phyloP scores from a whole-genome alignment of 2,888 invertebrate species.

The Drosophila austrosaltans region DNA sequence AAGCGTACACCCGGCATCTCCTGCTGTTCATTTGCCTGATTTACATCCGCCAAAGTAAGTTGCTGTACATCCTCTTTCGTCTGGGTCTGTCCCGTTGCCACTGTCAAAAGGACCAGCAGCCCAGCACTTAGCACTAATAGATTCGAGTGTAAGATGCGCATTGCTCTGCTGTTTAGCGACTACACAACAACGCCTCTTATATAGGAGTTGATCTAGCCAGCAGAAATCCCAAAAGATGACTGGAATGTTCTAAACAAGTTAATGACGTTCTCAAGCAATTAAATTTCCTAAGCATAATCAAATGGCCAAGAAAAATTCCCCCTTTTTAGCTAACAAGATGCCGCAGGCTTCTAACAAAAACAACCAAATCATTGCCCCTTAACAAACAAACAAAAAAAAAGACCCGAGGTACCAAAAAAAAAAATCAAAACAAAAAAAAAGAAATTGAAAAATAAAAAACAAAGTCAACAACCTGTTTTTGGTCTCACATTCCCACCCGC shows the following conservation, averaged over 20 bases:
- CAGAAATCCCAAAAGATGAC: slow-evolving; percentile 21
- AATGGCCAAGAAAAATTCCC: slow-evolving; percentile 67
- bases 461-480: slow-evolving; percentile 56
- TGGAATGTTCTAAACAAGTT: slow-evolving; percentile 62
- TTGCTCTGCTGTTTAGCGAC: slow-evolving; percentile 40
- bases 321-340: slow-evolving; percentile 31
- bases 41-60: slow-evolving; percentile 72
- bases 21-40: slow-evolving; percentile 65
- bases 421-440: slow-evolving; percentile 2
- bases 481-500: slow-evolving; percentile 5
- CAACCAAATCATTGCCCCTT: slow-evolving; percentile 18
- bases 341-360: slow-evolving; percentile 33
- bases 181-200: slow-evolving; percentile 54
- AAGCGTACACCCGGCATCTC: slow-evolving; percentile 62
- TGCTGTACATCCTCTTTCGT: slow-evolving; percentile 62
- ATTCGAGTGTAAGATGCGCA: slow-evolving; percentile 59
- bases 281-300: slow-evolving; percentile 74
- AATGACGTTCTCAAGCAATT: slow-evolving; percentile 70
- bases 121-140: slow-evolving; percentile 72
- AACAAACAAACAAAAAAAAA: slow-evolving; percentile 15
- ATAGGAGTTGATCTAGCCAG: slow-evolving; percentile 28
- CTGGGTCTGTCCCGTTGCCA: slow-evolving; percentile 1
- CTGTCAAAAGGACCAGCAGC: slow-evolving; percentile 43
- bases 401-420: not conserved
- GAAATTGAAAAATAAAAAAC: slow-evolving; percentile 11